Evolutionary conservation across 1,140 invertebrate genomes (phyloP).

Genomic region (Nasonia giraulti): DNA sequence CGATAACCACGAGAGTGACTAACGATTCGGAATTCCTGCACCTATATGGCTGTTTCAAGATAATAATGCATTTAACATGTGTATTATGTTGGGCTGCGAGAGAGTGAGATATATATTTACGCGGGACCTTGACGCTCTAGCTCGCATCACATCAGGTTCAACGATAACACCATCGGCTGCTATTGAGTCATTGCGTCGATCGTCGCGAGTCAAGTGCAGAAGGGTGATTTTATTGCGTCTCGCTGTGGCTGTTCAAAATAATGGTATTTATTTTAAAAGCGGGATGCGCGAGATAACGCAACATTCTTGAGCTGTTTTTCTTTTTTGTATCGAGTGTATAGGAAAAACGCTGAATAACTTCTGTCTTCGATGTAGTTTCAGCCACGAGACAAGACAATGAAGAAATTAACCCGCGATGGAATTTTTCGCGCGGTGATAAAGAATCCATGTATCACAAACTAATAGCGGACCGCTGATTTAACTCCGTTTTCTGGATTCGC

Average conservation of each 20-base stretch:
- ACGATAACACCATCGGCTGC: not conserved
- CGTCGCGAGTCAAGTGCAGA: not conserved
- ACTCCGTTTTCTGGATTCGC: not conserved
- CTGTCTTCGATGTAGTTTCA: not conserved
- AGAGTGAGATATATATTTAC: not conserved
- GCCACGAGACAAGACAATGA: constrained; percentile 16
- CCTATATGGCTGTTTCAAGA: constrained; percentile 29
- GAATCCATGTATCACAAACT: not conserved
- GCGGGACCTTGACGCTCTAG: not conserved
- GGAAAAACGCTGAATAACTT: not conserved
- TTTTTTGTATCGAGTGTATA: not conserved
- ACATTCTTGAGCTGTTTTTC: not conserved
- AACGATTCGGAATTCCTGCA: constrained; percentile 38
- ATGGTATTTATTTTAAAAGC: not conserved
- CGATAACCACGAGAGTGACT: constrained; percentile 38
- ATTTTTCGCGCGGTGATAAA: not conserved
- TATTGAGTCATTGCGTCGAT: not conserved
- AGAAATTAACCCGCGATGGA: not conserved
- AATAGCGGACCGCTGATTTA: not conserved
- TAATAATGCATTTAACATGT: constrained; percentile 45
- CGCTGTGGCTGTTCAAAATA: not conserved
- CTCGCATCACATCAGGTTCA: not conserved
- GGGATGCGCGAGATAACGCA: not conserved
- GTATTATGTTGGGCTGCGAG: not conserved
- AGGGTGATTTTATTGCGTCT: not conserved